phyloP scores from a whole-genome alignment of 92 coral and sea anemone species.

The Epizoanthus stellaris region DNA sequence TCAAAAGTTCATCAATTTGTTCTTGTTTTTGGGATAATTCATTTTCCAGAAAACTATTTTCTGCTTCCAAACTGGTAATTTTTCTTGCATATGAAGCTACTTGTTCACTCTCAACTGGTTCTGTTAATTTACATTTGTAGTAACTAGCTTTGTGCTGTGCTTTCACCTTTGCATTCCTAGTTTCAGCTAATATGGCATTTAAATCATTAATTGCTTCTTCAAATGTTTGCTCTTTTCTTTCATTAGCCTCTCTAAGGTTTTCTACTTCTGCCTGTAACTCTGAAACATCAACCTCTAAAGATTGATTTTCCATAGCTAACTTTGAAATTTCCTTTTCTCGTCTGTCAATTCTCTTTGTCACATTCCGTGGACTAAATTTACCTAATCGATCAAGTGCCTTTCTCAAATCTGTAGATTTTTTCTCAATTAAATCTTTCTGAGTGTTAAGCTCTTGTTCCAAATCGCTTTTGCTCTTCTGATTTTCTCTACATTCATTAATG shows the following conservation, averaged over 20 bases:
- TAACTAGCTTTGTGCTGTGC: slow-evolving; percentile 44
- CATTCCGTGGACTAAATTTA: slow-evolving; percentile 4
- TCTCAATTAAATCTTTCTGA: not conserved
- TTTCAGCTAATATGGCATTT: not conserved
- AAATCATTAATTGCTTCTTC: slow-evolving; percentile 1
- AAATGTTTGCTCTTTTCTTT: not conserved
- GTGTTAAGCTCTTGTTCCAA: not conserved
- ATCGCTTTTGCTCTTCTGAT: slow-evolving; percentile 7
- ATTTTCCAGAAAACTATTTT: slow-evolving; percentile 10
- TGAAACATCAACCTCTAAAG: not conserved
- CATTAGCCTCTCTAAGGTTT: not conserved
- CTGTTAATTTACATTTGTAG: not conserved
- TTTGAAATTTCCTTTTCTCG: not conserved
- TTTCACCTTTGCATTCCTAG: not conserved
- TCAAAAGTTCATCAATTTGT: slow-evolving; percentile 24
- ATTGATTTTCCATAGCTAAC: not conserved
- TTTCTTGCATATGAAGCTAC: not conserved
- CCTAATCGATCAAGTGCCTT: slow-evolving; percentile 4
- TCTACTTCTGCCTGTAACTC: slow-evolving; percentile 4
- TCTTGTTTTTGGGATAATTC: slow-evolving; percentile 10
- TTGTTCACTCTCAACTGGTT: slow-evolving; percentile 21
- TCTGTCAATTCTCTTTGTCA: slow-evolving; percentile 6
- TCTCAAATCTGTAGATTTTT: slow-evolving; percentile 2
- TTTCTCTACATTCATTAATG: slow-evolving; percentile 7
- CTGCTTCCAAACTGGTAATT: not conserved